Evolutionary conservation across 1,140 invertebrate species (phyloP), one percentile per base, ranked within the genome.

Genomic region (Halesus radiatus): DNA sequence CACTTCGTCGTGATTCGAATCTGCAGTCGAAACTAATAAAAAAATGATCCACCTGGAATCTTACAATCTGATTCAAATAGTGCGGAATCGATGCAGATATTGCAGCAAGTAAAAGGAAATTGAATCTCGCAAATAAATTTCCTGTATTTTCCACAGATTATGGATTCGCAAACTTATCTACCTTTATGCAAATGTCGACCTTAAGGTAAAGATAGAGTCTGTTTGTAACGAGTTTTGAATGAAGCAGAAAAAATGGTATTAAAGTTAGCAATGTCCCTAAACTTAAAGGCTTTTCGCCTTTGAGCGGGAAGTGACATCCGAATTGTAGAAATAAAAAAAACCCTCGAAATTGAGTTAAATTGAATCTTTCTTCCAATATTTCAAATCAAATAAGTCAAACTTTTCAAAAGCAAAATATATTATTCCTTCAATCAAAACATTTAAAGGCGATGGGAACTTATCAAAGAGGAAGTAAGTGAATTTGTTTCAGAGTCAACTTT

Each of bases 401-500:
- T 70, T 70, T 50, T 50, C 66, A 70, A 70, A 70, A 70, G 66
- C 66, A 56, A 74, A 74, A 74, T 74, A 74, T 74, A 74, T 70
- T 74, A 74, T 74, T 74, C 70, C 23, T 74, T 74, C 70, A 74
- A 74, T 74, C 70, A 74, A 74, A 74, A 74, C 50, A 74, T 56
- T 74, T 74, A 74, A 74, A 74, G 50, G 52, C 70, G 70, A 74
- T 56, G 29, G 70, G 53, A 74, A 74, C 23, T 56, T 74, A 26
- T 74, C 70, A 74, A 74, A 74, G 70, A 26, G 18, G 52, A 29
- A 54, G n/a, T 74, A 74, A 74, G 18, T 74, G 70, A 74, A 74
- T 74, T 74, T 74, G 70, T 74, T 74, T 74, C 50, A 18, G 66
- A 54, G 23, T 73, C 45, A 81, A 81, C 80, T 81, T 81, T 81